Evolutionary conservation across 2,888 invertebrate species (phyloP).

Genomic region (Flexamia atlantica): DNA sequence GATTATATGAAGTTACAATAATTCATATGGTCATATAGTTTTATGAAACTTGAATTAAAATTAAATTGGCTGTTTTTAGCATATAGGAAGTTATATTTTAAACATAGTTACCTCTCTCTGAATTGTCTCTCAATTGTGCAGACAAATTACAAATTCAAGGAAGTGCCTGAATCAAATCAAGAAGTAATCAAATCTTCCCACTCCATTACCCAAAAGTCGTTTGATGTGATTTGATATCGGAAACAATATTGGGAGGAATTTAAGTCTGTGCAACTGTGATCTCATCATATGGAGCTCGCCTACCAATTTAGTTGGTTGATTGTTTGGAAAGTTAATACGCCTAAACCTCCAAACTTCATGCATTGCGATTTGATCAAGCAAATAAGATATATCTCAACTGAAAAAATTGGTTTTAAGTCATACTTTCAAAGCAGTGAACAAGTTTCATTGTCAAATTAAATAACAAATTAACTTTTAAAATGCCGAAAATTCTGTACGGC

Average conservation of each 20-base stretch:
- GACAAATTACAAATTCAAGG: not conserved
- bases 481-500: too few species aligned
- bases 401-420: too few species aligned
- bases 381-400: too few species aligned
- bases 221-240: constrained; percentile 30
- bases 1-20: too few species aligned
- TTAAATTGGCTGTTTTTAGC: too few species aligned
- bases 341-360: not conserved
- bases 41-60: too few species aligned
- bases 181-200: constrained; percentile 28
- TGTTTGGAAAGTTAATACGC: not conserved
- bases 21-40: too few species aligned
- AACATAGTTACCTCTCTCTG: too few species aligned
- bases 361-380: not conserved
- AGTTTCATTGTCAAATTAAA: too few species aligned
- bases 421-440: too few species aligned
- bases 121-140: not conserved
- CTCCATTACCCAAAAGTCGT: constrained; percentile 11
- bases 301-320: not conserved
- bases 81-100: too few species aligned
- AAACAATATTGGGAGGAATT: not conserved
- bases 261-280: not conserved
- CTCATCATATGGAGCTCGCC: not conserved
- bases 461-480: too few species aligned
- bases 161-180: not conserved